Evolutionary conservation across 2,888 invertebrate species (phyloP).

Genomic region (Plagodis pulveraria): DNA sequence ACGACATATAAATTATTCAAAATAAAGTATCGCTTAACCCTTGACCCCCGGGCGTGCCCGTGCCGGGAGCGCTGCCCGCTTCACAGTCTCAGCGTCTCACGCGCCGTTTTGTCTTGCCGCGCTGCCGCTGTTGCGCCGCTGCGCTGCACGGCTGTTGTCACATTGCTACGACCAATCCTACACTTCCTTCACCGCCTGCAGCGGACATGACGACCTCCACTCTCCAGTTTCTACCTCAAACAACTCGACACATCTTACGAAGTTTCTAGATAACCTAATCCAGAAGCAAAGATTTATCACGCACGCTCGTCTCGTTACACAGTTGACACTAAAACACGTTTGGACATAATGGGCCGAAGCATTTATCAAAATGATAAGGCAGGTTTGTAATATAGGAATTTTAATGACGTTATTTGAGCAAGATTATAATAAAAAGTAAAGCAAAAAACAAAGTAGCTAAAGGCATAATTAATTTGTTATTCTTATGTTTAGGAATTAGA

Average conservation of each 20-base stretch:
- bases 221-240: constrained; percentile 27
- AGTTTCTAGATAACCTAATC: constrained; percentile 27
- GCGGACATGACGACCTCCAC: constrained; percentile 33
- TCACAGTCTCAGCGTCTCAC: constrained; percentile 20
- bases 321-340: constrained; percentile 30
- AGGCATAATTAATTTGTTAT: constrained; percentile 10
- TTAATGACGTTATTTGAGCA: constrained; percentile 27
- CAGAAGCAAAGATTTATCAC: constrained; percentile 30
- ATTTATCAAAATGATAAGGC: constrained; percentile 35
- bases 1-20: constrained; percentile 85
- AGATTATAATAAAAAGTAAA: constrained; percentile 18
- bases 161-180: constrained; percentile 26
- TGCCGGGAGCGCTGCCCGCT: constrained; percentile 40
- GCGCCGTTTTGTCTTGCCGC: constrained; percentile 9
- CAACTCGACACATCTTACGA: constrained; percentile 22
- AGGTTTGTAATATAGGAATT: constrained; percentile 28
- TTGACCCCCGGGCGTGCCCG: constrained; percentile 57
- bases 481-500: constrained; percentile 1
- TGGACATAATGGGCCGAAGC: constrained; percentile 25
- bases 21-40: constrained; percentile 85
- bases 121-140: constrained; percentile 16
- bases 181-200: constrained; percentile 36
- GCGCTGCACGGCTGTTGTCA: constrained; percentile 3
- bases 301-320: constrained; percentile 13
- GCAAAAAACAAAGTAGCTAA: constrained; percentile 16